These are phyloP conservation scores for Camponotus vicinus DNA, from an alignment of 1,140 invertebrate species.

Conservation along the genomic window DNA sequence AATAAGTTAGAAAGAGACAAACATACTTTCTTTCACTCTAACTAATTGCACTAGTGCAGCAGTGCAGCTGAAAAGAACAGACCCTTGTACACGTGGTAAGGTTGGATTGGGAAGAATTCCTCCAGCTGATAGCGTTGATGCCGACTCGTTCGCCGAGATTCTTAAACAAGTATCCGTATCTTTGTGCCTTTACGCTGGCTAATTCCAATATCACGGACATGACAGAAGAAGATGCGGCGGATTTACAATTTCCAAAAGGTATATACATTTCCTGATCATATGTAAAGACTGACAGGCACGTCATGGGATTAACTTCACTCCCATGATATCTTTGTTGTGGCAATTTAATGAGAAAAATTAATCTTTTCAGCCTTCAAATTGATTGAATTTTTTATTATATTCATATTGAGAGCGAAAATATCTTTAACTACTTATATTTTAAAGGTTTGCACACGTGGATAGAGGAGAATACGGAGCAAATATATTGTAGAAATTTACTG, in stretches of 20 bases:
- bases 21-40: too few relatives aligned
- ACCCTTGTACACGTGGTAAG: too few relatives aligned
- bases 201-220: conserved; percentile 87
- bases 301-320: conserved; percentile 52
- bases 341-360: neutral
- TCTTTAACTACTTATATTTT: neutral
- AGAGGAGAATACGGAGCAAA: neutral
- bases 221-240: conserved; percentile 94
- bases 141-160: too few relatives aligned
- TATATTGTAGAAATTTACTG: neutral
- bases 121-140: too few relatives aligned
- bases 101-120: too few relatives aligned
- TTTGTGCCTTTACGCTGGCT: conserved; percentile 66
- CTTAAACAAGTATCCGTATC: too few relatives aligned
- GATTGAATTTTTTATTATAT: neutral
- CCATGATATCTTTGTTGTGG: conserved; percentile 11
- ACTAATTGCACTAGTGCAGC: too few relatives aligned
- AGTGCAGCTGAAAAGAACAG: too few relatives aligned
- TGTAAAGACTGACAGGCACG: neutral
- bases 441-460: neutral
- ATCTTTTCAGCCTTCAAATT: neutral
- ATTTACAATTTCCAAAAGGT: conserved; percentile 96
- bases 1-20: too few relatives aligned
- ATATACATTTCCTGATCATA: conserved; percentile 56
- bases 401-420: neutral